A percentile compares a stretch with the other conserved stretches of the same genome.
Conservation (phyloP, 1,140 invertebrate species). For the Heterodera schachtii region DNA sequence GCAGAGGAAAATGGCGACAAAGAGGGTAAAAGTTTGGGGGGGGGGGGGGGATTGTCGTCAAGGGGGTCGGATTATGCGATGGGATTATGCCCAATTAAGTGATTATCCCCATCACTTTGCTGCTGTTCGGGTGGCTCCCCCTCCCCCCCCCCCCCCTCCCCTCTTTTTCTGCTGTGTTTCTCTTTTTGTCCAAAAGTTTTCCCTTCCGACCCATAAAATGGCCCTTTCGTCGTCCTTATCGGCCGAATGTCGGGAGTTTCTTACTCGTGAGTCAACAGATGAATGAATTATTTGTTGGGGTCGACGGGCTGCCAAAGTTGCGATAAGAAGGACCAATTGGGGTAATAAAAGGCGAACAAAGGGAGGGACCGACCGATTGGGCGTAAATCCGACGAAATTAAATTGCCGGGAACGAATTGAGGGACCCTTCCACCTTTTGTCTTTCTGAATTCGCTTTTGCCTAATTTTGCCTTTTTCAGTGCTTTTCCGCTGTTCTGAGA, state of each 20-base stretch:
- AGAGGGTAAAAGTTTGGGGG: background rate
- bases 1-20: background rate
- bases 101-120: no score
- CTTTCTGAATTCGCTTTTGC: background rate
- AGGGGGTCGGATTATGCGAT: background rate
- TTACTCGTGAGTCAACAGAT: no score
- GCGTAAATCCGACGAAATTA: background rate
- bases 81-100: background rate
- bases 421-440: no score
- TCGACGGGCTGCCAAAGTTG: slow-evolving; percentile 3
- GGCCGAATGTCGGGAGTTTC: background rate
- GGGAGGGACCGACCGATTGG: background rate
- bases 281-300: background rate
- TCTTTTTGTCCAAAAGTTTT: background rate
- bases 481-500: background rate
- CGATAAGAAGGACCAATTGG: background rate
- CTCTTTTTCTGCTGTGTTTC: background rate
- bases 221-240: background rate
- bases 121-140: background rate
- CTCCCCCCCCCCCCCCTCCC: background rate
- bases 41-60: background rate
- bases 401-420: no score
- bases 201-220: background rate
- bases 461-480: background rate
- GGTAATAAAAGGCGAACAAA: background rate